phyloP scores from a whole-genome alignment of 2,888 invertebrate species.

The Zaprionus lineosus region DNA sequence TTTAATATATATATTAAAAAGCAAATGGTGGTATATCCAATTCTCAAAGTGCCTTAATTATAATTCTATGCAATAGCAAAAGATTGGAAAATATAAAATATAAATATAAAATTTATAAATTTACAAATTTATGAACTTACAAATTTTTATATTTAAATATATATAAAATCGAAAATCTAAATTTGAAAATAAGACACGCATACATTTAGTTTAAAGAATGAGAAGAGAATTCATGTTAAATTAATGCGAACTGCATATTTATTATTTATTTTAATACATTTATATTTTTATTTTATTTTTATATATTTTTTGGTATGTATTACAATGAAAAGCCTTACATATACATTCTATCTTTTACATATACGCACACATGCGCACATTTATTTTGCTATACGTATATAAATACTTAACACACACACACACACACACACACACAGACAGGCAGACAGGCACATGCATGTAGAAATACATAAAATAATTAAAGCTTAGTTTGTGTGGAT shows the following conservation, averaged over 20 bases:
- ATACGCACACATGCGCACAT: no score
- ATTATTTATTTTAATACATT: conserved; percentile 66
- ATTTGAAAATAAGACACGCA: conserved; percentile 1
- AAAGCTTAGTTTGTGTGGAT: conserved; percentile 46
- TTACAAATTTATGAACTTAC: no score
- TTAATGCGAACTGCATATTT: conserved; percentile 57
- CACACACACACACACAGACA: conserved; percentile 1
- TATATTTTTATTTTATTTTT: conserved; percentile 45
- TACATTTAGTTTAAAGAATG: conserved; percentile 7
- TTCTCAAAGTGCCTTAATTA: conserved; percentile 80
- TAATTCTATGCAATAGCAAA: conserved; percentile 44
- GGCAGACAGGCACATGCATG: no score
- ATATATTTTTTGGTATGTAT: conserved; percentile 55
- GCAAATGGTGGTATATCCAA: conserved; percentile 53
- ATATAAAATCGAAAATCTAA: not conserved
- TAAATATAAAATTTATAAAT: no score
- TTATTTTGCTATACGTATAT: conserved; percentile 27
- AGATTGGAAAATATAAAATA: conserved; percentile 8
- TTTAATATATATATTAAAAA: no score
- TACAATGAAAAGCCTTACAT: conserved; percentile 43
- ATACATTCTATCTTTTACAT: conserved; percentile 55
- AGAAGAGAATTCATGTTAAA: conserved; percentile 1
- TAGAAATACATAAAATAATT: no score
- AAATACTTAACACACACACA: conserved; percentile 9
- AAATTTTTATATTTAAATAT: no score